Evolutionary conservation across 1,140 invertebrate genomes (phyloP), one percentile per base, ranked within the genome.

Genomic region (Cephus cinctus): DNA sequence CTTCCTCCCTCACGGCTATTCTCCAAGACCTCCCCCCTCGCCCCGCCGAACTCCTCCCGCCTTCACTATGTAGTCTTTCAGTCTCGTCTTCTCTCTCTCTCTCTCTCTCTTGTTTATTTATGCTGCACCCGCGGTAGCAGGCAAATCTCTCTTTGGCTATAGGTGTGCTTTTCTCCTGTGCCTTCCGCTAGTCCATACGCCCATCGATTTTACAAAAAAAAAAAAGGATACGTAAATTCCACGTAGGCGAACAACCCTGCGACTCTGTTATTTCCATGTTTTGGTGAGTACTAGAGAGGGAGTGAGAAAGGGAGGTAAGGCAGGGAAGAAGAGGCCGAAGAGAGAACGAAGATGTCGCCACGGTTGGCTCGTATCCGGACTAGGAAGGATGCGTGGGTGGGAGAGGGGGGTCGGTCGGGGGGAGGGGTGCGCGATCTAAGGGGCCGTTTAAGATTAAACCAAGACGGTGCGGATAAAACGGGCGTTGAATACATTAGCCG

Each of bases 401-500:
- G n/a, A n/a, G n/a, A n/a, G n/a, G n/a, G n/a, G n/a, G n/a, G n/a
- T n/a, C n/a, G n/a, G n/a, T n/a, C n/a, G n/a, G n/a, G n/a, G n/a
- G n/a, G n/a, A n/a, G n/a, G n/a, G n/a, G n/a, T n/a, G 25, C 25
- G 25, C 25, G 25, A 27, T 27, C 25, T 6, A 8, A n/a, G 25
- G 25, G 25, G 6, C 25, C n/a, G 6, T 27, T 27, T 27, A 27
- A 27, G 16, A 38, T 12, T 38, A 38, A 38, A 38, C 35, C 16
- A 9, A 48, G 55, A 30, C 39, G 38, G 36, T 22, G 42, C 6
- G 21, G 41, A 27, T 54, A 54, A 58, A 48, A 35, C 59, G 49
- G 64, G 60, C 66, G 67, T 59, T 62, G 64, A 67, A 69, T 67
- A 63, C 61, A 67, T 66, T 69, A 68, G 63, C 49, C 56, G 51